Conservation (phyloP, 2,888 invertebrate genomes). For the Ormyrus pomaceus region DNA sequence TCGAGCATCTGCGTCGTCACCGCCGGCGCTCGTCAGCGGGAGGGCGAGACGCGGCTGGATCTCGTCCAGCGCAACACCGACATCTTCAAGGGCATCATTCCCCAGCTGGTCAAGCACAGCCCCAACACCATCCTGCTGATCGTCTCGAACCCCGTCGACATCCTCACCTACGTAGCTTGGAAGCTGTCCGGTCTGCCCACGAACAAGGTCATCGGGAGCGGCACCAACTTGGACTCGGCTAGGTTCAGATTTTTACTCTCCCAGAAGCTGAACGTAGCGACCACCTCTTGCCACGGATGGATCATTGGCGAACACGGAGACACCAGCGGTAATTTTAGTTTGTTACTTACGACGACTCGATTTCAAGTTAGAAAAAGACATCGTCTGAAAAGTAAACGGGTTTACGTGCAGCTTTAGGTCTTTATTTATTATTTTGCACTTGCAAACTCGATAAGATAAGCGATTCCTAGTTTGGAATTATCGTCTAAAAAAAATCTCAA, state of each 20-base stretch:
- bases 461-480: no score
- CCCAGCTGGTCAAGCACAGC: constrained; percentile 87
- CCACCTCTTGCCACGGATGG: constrained; percentile 93
- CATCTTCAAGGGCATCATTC: constrained; percentile 90
- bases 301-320: constrained; percentile 97
- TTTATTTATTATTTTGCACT: no score
- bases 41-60: constrained; percentile 91
- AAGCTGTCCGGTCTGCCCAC: constrained; percentile 93
- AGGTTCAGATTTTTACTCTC: constrained; percentile 93
- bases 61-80: constrained; percentile 94
- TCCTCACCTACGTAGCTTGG: constrained; percentile 96
- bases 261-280: constrained; percentile 87
- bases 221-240: constrained; percentile 95
- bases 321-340: constrained; percentile 81
- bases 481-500: no score
- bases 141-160: constrained; percentile 95
- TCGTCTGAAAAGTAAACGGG: no score
- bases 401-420: no score
- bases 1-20: constrained; percentile 93
- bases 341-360: no score
- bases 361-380: no score
- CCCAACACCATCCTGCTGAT: constrained; percentile 91
- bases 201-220: constrained; percentile 92
- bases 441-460: no score
- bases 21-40: constrained; percentile 93